A percentile compares a stretch with the other conserved stretches of the same genome.
Evolutionary conservation across 1,140 invertebrate genomes (phyloP).

Genomic region (Bradysia coprophila): DNA sequence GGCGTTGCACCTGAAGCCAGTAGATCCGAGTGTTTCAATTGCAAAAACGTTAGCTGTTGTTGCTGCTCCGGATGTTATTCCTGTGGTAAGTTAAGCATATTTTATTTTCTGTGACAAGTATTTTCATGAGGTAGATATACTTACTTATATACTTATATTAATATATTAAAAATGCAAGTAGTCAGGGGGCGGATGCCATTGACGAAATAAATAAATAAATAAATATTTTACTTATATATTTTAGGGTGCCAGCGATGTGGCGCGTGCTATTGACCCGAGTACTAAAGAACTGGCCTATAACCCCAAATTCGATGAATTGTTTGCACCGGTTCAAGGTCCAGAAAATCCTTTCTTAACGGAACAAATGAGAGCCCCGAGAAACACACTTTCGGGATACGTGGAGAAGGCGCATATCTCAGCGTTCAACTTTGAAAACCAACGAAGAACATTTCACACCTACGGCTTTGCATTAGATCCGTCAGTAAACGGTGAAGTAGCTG

Average conservation of each 20-base stretch:
- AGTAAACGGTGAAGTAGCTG: slow-evolving; percentile 42
- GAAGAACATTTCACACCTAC: slow-evolving; percentile 85
- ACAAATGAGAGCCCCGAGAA: slow-evolving; percentile 71
- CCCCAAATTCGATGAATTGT: slow-evolving; percentile 91
- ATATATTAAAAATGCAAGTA: too few relatives aligned
- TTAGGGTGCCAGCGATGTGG: slow-evolving; percentile 32
- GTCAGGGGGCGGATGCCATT: too few relatives aligned
- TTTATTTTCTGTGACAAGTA: too few relatives aligned
- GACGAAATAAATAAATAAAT: slow-evolving; percentile 4
- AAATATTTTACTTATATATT: slow-evolving; percentile 7
- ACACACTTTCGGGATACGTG: slow-evolving; percentile 86
- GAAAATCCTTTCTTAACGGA: slow-evolving; percentile 81
- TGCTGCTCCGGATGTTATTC: slow-evolving; percentile 59
- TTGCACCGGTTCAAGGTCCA: slow-evolving; percentile 78
- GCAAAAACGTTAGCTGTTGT: slow-evolving; percentile 43
- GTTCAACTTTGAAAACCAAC: slow-evolving; percentile 97
- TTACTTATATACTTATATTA: too few relatives aligned
- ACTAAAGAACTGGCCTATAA: slow-evolving; percentile 73
- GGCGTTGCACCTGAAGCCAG: slow-evolving; percentile 22
- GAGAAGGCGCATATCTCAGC: slow-evolving; percentile 90
- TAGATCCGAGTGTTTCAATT: slow-evolving; percentile 23
- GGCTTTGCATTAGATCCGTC: slow-evolving; percentile 94
- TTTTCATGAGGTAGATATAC: too few relatives aligned
- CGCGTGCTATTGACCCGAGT: slow-evolving; percentile 45
- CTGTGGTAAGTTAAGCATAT: slow-evolving; percentile 31